Evolutionary conservation across 92 coral and sea anemone genomes (phyloP), one percentile per base, ranked within the genome.

Genomic region (Virgularia gustaviana): DNA sequence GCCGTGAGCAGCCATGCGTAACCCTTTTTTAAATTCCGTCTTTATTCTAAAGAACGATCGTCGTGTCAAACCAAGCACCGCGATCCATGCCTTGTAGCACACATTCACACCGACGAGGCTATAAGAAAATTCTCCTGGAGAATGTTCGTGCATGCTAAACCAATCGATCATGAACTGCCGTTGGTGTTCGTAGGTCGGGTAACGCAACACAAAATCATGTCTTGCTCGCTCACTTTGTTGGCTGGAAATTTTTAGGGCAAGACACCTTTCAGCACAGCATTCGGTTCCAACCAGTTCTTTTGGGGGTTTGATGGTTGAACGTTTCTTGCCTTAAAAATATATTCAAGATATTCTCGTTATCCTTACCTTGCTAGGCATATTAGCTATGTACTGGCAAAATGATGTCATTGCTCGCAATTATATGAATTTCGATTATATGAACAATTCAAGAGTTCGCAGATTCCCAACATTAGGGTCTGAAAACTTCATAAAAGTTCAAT

Each of bases 61-160:
- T 35, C 71, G 55, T 3, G 86, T 77, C 42, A 81, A 43, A 23
- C 81, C 86, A 43, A 81, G 70, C 2, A 67, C 78, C 39, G 9
- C 49, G 15, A 32, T 57, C 86, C 86, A 75, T 23, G 81, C 72
- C 28, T n/a, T 20, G 30, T 55, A 23, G 72, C 86, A 75, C 10
- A 65, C 74, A 5, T 11, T 35, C 6, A 66, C 19, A 15, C 86
- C 86, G 13, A 77, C 72, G 3, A 81, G 38, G 8, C 58, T 59
- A 65, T 23, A 75, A 10, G 73, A 49, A 45, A 81, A 81, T 8
- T 76, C 67, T 19, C 79, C 71, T 32, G 61, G 75, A 16, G 47
- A 30, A 31, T 59, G 34, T 35, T 59, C 65, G 20, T 59, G 65
- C 12, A 19, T 27, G 65, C 19, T 31, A 31, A 59, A 59, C 65